A percentile compares a stretch with the other conserved stretches of the same genome.
phyloP scores from a whole-genome alignment of 1,140 invertebrate species.

The Lepeophtheirus salmonis region DNA sequence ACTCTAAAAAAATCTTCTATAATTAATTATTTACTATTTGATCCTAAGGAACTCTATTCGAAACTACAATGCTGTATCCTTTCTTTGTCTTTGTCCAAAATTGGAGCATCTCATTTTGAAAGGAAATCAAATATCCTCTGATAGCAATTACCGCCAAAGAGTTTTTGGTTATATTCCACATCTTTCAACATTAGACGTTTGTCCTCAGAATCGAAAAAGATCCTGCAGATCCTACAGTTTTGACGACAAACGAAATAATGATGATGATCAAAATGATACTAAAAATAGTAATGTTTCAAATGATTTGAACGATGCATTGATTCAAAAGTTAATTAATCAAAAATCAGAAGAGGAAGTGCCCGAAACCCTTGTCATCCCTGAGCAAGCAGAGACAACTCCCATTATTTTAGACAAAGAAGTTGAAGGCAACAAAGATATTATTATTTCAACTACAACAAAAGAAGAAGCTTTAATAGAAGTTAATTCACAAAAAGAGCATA shows the following conservation, averaged over 20 bases:
- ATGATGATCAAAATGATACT: too few species aligned
- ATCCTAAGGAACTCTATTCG: not conserved
- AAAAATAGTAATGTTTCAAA: too few species aligned
- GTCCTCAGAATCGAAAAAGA: not conserved
- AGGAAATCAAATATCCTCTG: slow-evolving; percentile 4
- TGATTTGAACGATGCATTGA: too few species aligned
- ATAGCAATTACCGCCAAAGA: not conserved
- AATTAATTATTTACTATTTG: not conserved
- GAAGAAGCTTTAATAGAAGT: not conserved
- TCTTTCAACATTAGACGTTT: not conserved
- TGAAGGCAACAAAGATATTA: too few species aligned
- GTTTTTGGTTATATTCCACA: not conserved
- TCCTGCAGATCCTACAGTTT: not conserved
- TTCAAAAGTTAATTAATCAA: too few species aligned
- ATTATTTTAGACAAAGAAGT: too few species aligned
- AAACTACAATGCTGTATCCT: not conserved
- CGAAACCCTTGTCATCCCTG: too few species aligned
- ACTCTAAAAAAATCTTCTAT: not conserved
- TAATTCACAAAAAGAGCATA: not conserved
- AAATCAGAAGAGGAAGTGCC: too few species aligned
- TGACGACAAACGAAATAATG: not conserved
- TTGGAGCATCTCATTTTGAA: slow-evolving; percentile 5
- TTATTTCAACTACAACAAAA: not conserved
- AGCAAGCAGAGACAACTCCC: too few species aligned
- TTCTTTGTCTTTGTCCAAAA: slow-evolving; percentile 8